Evolutionary conservation across 2,113 vertebrate species (phyloP).

Genomic region (Felis catus): DNA sequence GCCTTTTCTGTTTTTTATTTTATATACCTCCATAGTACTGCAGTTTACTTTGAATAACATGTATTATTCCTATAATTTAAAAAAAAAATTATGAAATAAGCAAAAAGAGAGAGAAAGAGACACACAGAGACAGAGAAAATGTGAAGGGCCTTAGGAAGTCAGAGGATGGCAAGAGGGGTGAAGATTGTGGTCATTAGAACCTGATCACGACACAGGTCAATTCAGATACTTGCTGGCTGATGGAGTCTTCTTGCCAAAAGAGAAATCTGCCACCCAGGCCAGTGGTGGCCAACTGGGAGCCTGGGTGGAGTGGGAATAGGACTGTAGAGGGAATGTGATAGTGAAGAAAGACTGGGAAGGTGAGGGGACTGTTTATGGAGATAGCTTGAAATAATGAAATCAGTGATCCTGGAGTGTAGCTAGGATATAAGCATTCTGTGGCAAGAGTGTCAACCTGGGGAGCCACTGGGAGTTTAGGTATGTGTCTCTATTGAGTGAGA

Average conservation of each 20-base stretch:
- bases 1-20: background rate
- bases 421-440: background rate
- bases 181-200: background rate
- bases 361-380: background rate
- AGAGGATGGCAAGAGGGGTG: background rate
- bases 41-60: background rate
- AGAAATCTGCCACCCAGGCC: background rate
- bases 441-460: background rate
- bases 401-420: background rate
- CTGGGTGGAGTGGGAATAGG: background rate
- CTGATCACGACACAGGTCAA: background rate
- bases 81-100: background rate
- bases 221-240: background rate
- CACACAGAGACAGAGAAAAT: background rate
- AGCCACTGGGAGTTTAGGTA: background rate
- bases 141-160: background rate
- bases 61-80: background rate
- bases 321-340: background rate
- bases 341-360: background rate
- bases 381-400: background rate
- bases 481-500: conserved; percentile 1
- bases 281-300: background rate
- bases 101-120: background rate
- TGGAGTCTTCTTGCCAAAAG: background rate
- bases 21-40: background rate